Base-by-base conservation (phyloP, 2,113 vertebrate species). In the Sceloporus tristichus region DNA sequence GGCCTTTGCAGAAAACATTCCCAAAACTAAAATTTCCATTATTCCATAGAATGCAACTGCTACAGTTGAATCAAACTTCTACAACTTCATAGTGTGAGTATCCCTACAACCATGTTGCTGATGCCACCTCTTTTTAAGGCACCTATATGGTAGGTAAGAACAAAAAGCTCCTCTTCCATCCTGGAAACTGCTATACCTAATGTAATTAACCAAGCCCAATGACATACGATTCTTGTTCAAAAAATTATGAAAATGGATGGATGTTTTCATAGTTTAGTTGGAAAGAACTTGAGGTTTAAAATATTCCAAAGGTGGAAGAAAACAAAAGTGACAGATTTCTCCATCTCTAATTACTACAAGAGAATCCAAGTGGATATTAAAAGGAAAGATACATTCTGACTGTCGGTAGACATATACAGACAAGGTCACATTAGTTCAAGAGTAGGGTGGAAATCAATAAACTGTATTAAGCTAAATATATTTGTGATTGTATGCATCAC, bases 311-410 rank as follows among this genome's bases (percentile, higher is more conserved):
- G 68, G 8, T 71, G 68, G 40, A 19, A 19, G 40, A 16, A 9
- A 71, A 29, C 25, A 27, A 29, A 71, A 10, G 25, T 29, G 68
- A 10, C 25, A 2, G 6, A 71, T 71, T 11, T 71, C 29, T 11
- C 27, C 29, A 10, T 71, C 27, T 27, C 27, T 27, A 70, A 23
- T 70, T 70, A 71, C 10, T 29, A 10, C 68, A 29, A 48, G 11
- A 14, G 7, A 3, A 53, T 19, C 9, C 13, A 48, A 62, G 2
- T 1, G 0, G 0, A 13, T 4, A 9, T 29, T 25, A 29, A 48
- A 34, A 73, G 38, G 11, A 0, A 29, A 23, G 76, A 5, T 18
- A 71, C 13, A 3, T 85, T 34, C 25, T 6, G 11, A 74, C 48
- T 92, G 82, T 34, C 2, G 48, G 25, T 10, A 77, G 18, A 0